These are phyloP conservation scores for Parnassius orleans DNA, from an alignment of 2,888 invertebrate genomes.

Conservation along the genomic window DNA sequence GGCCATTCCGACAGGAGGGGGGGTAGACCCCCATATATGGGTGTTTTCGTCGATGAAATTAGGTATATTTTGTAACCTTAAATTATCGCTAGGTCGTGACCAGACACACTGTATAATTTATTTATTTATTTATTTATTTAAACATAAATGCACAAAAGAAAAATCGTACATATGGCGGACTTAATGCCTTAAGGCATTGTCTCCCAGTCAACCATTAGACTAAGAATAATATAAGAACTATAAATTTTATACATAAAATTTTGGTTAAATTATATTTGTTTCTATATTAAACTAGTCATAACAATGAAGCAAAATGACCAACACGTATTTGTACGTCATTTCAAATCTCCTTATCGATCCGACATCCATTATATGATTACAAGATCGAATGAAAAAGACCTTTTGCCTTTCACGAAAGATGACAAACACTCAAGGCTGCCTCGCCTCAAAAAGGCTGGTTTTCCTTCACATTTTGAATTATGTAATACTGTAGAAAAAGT, in stretches of 20 bases:
- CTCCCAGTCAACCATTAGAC: too few species aligned
- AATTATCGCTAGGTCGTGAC: too few species aligned
- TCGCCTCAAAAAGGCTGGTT: conserved; percentile 18
- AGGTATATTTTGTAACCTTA: too few species aligned
- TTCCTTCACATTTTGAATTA: conserved; percentile 15
- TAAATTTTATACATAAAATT: background rate
- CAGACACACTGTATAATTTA: too few species aligned
- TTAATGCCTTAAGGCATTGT: too few species aligned
- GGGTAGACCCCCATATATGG: too few species aligned
- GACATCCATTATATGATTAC: conserved; percentile 22
- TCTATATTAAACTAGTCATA: background rate
- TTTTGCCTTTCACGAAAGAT: conserved; percentile 9
- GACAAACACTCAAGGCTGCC: conserved; percentile 1
- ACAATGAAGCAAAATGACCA: conserved; percentile 7
- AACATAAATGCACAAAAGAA: too few species aligned
- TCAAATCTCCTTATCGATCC: conserved; percentile 13
- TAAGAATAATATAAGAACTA: background rate
- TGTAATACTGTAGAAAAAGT: background rate
- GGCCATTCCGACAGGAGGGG: too few species aligned
- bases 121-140: too few species aligned
- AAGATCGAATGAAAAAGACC: conserved; percentile 12
- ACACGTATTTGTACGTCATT: conserved; percentile 15
- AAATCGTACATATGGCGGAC: too few species aligned
- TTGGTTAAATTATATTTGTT: conserved; percentile 3
- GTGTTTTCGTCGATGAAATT: too few species aligned